Base-by-base conservation (phyloP, 2,113 vertebrate genomes). In the Sclerurus mexicanus region DNA sequence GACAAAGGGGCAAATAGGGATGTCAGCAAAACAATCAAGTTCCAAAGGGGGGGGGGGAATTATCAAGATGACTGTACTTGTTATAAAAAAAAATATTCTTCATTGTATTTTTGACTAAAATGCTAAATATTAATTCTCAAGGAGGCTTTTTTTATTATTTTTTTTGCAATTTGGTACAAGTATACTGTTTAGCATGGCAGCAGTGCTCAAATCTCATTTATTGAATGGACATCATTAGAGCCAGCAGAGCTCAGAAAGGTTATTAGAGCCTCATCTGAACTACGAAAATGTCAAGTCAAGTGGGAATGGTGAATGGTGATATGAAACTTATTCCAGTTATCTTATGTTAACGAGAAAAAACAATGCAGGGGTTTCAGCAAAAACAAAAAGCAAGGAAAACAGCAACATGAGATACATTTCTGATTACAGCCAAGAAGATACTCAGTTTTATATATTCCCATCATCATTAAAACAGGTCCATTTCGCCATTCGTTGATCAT, bases 201-300 rank as follows among this genome's bases (percentile, higher is more conserved):
- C 72, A 69, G 31, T 52, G 35, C 74, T 88, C 80, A 85, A 66
- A 55, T 80, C 93, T 96, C 74, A 63, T 82, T 95, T 97, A 95
- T 18, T 94, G 94, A 94, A 94, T 50, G 96, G 96, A 95, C 94
- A 97, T 97, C 97, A 98, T 98, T 98, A 98, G 95, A 97, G 84
- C 16, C 39, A 97, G 86, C 90, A 92, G 81, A 96, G 89, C 96
- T 86, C 76, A 90, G 96, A 96, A 97, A 98, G 95, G 92, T 97
- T 97, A 96, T 97, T 97, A 97, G 68, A 97, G 95, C 95, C 96
- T 96, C 96, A 98, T 97, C 93, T 94, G 87, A 97, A 93, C 94
- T 78, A 96, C 22, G 66, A 47, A 97, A 98, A 98, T 98, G 98
- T 97, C 97, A 97, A 95, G 96, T 42, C 95, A 77, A 86, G 89